A percentile compares a stretch with the other conserved stretches of the same genome.
phyloP scores from a whole-genome alignment of 2,888 invertebrate genomes.

The Amphipoea lucens region DNA sequence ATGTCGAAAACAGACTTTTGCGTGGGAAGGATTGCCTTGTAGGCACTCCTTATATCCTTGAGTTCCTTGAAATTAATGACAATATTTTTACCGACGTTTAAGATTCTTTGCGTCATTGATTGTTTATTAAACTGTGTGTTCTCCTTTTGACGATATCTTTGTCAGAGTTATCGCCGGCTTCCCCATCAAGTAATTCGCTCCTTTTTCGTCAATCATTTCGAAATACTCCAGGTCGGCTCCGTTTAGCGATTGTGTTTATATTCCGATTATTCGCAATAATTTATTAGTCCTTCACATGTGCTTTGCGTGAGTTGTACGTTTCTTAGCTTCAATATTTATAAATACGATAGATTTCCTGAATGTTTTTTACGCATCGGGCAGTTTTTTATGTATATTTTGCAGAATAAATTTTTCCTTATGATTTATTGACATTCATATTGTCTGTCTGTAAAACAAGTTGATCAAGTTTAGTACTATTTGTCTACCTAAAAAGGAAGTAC shows the following conservation, averaged over 20 bases:
- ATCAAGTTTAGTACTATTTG: constrained; percentile 11
- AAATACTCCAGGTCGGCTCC: constrained; percentile 32
- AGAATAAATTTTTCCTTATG: neutral
- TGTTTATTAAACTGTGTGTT: constrained; percentile 1
- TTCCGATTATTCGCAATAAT: constrained; percentile 37
- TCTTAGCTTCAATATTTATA: constrained; percentile 35
- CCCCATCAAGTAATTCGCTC: constrained; percentile 3
- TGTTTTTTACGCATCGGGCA: neutral
- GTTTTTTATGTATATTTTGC: constrained; percentile 5
- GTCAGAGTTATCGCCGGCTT: neutral
- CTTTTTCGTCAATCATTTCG: constrained; percentile 36
- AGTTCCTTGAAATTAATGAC: neutral
- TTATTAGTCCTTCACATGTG: constrained; percentile 39
- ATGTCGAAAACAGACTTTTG: neutral
- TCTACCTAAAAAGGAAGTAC: constrained; percentile 11
- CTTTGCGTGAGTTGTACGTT: constrained; percentile 6
- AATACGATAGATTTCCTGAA: constrained; percentile 19
- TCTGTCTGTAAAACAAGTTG: constrained; percentile 2
- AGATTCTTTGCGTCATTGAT: neutral
- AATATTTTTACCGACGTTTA: neutral
- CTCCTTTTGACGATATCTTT: neutral
- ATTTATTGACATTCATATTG: constrained; percentile 3
- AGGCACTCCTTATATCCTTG: neutral
- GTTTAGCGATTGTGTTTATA: constrained; percentile 38
- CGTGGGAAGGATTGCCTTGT: neutral